Evolutionary conservation across 2,888 invertebrate species (phyloP).

Genomic region (Coecobrya sp.): DNA sequence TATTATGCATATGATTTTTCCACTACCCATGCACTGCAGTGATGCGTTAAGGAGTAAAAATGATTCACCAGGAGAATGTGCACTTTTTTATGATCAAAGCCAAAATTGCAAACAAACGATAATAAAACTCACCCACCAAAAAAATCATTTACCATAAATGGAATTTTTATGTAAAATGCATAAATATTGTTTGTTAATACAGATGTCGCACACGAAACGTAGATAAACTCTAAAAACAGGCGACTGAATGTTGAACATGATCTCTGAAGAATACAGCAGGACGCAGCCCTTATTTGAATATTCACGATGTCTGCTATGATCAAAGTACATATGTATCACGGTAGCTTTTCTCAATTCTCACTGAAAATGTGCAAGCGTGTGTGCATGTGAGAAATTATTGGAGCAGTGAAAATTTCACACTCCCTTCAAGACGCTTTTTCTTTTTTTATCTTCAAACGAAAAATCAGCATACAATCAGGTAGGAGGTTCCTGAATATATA

Average conservation of each 20-base stretch:
- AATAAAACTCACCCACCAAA: constrained; percentile 37
- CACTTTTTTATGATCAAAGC: constrained; percentile 19
- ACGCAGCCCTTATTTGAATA: constrained; percentile 64
- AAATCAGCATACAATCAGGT: constrained; percentile 52
- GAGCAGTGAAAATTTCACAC: constrained; percentile 67
- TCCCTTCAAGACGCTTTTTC: constrained; percentile 30
- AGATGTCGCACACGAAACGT: constrained; percentile 35
- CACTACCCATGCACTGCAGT: neutral
- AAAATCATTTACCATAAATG: constrained; percentile 63
- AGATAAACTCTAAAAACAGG: constrained; percentile 5
- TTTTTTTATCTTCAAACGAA: constrained; percentile 38
- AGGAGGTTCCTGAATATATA: constrained; percentile 23
- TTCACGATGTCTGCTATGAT: constrained; percentile 38
- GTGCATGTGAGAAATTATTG: constrained; percentile 60
- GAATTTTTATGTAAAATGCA: constrained; percentile 59
- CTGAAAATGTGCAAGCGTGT: constrained; percentile 54
- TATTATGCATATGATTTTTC: neutral
- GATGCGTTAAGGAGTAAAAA: neutral
- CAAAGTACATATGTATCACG: neutral
- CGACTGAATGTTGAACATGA: neutral
- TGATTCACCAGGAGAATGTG: neutral
- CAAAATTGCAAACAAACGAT: neutral
- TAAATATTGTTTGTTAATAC: constrained; percentile 27
- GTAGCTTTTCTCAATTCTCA: neutral
- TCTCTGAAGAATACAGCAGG: neutral